Evolutionary conservation across 2,113 vertebrate genomes (phyloP).

Genomic region (Bombycilla garrulus): DNA sequence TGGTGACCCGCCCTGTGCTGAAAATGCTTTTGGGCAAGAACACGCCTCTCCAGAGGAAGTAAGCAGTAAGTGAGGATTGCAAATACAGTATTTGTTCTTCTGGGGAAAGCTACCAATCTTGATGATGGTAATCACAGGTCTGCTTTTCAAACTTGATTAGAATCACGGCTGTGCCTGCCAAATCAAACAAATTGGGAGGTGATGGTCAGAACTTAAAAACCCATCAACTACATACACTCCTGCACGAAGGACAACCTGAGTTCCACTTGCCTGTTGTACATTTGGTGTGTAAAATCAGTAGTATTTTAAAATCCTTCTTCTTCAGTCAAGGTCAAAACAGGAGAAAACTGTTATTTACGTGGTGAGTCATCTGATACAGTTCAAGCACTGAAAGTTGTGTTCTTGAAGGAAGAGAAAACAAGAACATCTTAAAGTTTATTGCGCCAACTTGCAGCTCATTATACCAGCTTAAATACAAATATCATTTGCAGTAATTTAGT

Average conservation of each 20-base stretch:
- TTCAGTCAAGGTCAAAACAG: neutral
- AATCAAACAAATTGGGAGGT: constrained; percentile 5
- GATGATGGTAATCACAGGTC: constrained; percentile 26
- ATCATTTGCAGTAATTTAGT: neutral
- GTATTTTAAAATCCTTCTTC: neutral
- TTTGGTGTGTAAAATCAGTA: neutral
- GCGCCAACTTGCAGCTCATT: neutral
- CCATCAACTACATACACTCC: neutral
- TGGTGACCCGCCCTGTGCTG: neutral
- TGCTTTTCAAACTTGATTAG: constrained; percentile 36
- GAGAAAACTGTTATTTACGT: neutral
- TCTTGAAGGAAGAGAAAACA: neutral
- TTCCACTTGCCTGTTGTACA: neutral
- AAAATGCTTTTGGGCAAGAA: neutral
- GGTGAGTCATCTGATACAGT: neutral
- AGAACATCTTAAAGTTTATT: neutral
- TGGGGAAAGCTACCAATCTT: neutral
- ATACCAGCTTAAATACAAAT: neutral
- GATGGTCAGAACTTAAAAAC: neutral
- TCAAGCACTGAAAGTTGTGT: neutral
- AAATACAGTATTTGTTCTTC: neutral
- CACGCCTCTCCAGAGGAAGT: neutral
- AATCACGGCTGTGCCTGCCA: constrained; percentile 1
- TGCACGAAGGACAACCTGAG: neutral
- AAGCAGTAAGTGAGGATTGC: neutral